Evolutionary conservation across 1,140 invertebrate genomes (phyloP).

Genomic region (Thaumatotibia leucotreta): DNA sequence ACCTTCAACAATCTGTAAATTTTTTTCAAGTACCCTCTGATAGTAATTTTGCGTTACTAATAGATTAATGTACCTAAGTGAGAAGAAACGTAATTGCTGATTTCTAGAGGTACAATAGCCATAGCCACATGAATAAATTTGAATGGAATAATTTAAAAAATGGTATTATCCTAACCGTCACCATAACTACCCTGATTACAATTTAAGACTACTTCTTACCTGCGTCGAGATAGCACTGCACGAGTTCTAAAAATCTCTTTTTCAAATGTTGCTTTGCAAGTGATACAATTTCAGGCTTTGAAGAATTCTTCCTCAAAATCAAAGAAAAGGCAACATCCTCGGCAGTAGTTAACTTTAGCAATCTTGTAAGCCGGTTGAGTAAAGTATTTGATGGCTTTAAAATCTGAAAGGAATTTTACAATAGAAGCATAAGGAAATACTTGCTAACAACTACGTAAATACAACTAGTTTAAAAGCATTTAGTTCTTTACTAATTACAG

Average conservation of each 20-base stretch:
- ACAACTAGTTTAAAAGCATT: background rate
- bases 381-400: constrained; percentile 86
- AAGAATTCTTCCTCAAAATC: constrained; percentile 87
- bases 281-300: constrained; percentile 83
- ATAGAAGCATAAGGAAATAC: constrained; percentile 16
- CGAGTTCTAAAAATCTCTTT: constrained; percentile 88
- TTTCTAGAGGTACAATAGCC: background rate
- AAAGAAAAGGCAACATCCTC: constrained; percentile 94
- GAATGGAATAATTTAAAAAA: no score
- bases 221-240: constrained; percentile 89
- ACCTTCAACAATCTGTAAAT: no score
- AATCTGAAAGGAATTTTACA: constrained; percentile 76
- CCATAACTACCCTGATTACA: background rate
- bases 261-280: constrained; percentile 87
- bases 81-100: no score
- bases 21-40: no score
- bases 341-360: constrained; percentile 88
- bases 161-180: background rate
- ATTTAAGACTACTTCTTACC: constrained; percentile 33
- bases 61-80: no score
- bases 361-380: constrained; percentile 88
- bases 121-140: background rate
- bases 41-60: no score
- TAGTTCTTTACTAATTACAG: background rate
- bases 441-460: background rate